Base-by-base conservation (phyloP, 2,888 invertebrate species). In the Ochropleura leucogaster region DNA sequence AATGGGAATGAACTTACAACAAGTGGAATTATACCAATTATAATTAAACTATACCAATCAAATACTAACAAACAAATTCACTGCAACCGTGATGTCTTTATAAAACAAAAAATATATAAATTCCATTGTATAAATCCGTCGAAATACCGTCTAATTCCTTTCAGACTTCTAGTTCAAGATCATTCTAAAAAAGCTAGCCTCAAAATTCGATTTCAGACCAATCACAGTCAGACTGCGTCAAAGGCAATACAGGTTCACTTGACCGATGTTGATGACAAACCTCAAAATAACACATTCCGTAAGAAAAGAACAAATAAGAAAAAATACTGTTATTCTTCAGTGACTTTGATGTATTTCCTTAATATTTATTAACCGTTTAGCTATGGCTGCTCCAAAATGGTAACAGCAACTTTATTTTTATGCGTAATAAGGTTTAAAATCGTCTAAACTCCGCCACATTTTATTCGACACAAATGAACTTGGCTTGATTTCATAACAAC, bases 1-100 rank as follows among this genome's bases (percentile, higher is more conserved):
- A 86, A 87, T 88, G 87, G 93, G 93, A 94, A 93, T 94, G 93
- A 90, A 90, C 80, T 85, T 81, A 85, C 53, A 86, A 86, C 83
- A 84, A 85, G 74, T 84, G 85, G 82, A 85, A 87, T 79, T 77
- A 74, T 82, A 85, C 82, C 82, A 86, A 85, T 85, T 86, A 67
- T 71, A 81, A 77, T 73, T 76, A 79, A 81, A 79, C 82, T 83
- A 82, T 62, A 85, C 74, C 53, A 83, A 79, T 81, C 62, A 82
- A 82, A 84, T 68, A 62, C 79, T 73, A 77, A 79, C 69, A 73
- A 77, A 85, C 73, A 80, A 86, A 81, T 68, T 76, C 84, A 84
- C 80, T 87, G 85, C 86, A 90, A 89, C 84, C 78, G 69, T 74
- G 87, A 74, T 83, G 73, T 80, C 80, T 76, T 82, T 83, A 79